Evolutionary conservation across 1,140 invertebrate species (phyloP).

Genomic region (Ceratina australensis): DNA sequence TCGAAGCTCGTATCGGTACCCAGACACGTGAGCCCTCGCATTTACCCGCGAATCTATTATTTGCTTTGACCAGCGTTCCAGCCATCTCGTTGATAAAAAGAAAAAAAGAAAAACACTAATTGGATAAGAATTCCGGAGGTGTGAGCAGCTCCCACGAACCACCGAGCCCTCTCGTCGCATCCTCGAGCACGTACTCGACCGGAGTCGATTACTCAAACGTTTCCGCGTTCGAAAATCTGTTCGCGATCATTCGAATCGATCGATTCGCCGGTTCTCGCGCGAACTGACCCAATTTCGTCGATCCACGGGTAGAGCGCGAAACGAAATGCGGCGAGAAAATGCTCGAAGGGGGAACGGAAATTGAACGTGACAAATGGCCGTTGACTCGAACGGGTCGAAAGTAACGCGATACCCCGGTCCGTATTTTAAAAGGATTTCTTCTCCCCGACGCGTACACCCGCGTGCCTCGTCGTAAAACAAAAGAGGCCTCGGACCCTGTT

Average conservation of each 20-base stretch:
- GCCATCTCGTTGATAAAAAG: constrained; percentile 34
- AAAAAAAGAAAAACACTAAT: constrained; percentile 30
- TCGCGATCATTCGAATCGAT: no score
- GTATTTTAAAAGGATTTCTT: constrained; percentile 24
- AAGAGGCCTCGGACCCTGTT: background rate
- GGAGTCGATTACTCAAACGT: constrained; percentile 54
- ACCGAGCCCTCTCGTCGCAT: constrained; percentile 23
- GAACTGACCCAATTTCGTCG: background rate
- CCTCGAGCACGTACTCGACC: constrained; percentile 54
- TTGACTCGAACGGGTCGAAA: constrained; percentile 8
- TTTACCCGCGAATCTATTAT: background rate
- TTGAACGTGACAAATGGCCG: constrained; percentile 43
- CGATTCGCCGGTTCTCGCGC: no score
- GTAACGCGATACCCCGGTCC: constrained; percentile 27
- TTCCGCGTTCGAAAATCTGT: constrained; percentile 63
- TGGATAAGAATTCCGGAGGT: constrained; percentile 58
- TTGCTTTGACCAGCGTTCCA: background rate
- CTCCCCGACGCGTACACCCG: background rate
- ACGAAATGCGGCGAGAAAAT: constrained; percentile 2
- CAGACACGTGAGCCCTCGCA: background rate
- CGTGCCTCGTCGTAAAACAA: constrained; percentile 11
- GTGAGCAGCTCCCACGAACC: constrained; percentile 57
- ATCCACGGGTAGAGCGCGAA: background rate
- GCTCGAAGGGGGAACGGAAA: constrained; percentile 29
- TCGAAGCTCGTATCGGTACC: constrained; percentile 22